phyloP scores from a whole-genome alignment of 2,797 vertebrate species.

The Acanthurus lineatus region DNA sequence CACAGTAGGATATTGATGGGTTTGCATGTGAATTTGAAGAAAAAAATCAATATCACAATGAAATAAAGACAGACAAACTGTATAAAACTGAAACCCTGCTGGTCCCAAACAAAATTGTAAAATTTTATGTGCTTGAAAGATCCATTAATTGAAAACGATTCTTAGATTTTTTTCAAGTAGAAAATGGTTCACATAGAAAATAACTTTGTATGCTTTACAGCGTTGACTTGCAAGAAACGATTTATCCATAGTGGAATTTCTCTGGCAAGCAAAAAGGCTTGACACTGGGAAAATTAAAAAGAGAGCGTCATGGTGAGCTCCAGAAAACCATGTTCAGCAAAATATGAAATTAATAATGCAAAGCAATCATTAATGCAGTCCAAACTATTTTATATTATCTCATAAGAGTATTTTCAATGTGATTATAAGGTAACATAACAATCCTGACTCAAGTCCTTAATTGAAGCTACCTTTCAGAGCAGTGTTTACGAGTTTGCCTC shows the following conservation, averaged over 20 bases:
- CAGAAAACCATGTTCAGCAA: no score
- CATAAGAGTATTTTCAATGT: background rate
- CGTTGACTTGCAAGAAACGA: constrained; percentile 7
- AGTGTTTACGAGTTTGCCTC: constrained; percentile 17
- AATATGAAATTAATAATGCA: no score
- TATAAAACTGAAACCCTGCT: constrained; percentile 4
- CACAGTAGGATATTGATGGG: constrained; percentile 44
- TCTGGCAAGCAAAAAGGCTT: background rate
- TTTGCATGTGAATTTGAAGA: constrained; percentile 15
- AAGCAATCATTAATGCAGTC: no score
- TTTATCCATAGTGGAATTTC: constrained; percentile 35
- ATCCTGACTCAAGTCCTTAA: background rate
- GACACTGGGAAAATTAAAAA: background rate
- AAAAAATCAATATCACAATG: constrained; percentile 24
- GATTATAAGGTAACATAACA: background rate
- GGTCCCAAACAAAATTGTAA: constrained; percentile 28
- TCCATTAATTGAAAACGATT: constrained; percentile 1
- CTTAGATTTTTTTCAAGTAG: background rate
- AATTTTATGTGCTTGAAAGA: constrained; percentile 15
- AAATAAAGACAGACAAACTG: constrained; percentile 19
- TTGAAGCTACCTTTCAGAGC: constrained; percentile 2
- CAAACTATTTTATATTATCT: background rate
- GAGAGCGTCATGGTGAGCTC: background rate
- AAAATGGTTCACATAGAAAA: constrained; percentile 3
- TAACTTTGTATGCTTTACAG: constrained; percentile 20